Percentiles rank a stretch among this genome's conserved stretches.
phyloP scores from a whole-genome alignment of 2,888 invertebrate species.

The Lacanobia oleracea region DNA sequence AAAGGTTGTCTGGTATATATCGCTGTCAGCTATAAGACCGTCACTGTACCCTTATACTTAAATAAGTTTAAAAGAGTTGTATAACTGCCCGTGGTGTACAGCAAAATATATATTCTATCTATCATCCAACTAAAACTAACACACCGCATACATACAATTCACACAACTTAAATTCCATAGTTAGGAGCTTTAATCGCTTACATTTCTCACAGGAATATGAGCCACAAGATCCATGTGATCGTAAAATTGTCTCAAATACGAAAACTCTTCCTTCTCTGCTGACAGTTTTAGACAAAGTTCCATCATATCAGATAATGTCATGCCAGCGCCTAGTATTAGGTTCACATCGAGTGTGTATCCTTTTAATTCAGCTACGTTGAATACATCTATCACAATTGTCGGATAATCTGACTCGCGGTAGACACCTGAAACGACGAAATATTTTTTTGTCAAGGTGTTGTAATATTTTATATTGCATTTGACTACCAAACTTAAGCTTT shows the following conservation, averaged over 20 bases:
- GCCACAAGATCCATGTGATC: constrained; percentile 93
- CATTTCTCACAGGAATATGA: constrained; percentile 93
- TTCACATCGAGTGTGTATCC: constrained; percentile 78
- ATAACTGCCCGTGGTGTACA: too few relatives aligned
- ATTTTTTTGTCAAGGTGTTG: neutral
- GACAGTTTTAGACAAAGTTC: constrained; percentile 79
- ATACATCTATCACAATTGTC: constrained; percentile 80
- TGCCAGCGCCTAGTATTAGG: constrained; percentile 81
- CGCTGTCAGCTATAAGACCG: too few relatives aligned
- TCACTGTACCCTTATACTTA: too few relatives aligned
- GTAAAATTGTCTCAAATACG: constrained; percentile 91
- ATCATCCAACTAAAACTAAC: too few relatives aligned
- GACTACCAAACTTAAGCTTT: neutral
- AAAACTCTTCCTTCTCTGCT: constrained; percentile 85
- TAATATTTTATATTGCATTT: neutral
- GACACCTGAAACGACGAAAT: constrained; percentile 75
- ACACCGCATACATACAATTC: too few relatives aligned
- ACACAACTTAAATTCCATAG: too few relatives aligned
- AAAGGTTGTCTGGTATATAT: too few relatives aligned
- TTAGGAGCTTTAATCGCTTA: constrained; percentile 75
- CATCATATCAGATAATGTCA: constrained; percentile 82
- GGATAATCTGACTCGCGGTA: constrained; percentile 81
- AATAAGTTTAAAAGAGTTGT: too few relatives aligned
- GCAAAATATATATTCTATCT: too few relatives aligned
- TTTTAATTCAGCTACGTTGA: constrained; percentile 79